Percentiles rank a stretch among this genome's conserved stretches.
Conservation (phyloP, 2,113 vertebrate genomes). For the Saguinus imperator region DNA sequence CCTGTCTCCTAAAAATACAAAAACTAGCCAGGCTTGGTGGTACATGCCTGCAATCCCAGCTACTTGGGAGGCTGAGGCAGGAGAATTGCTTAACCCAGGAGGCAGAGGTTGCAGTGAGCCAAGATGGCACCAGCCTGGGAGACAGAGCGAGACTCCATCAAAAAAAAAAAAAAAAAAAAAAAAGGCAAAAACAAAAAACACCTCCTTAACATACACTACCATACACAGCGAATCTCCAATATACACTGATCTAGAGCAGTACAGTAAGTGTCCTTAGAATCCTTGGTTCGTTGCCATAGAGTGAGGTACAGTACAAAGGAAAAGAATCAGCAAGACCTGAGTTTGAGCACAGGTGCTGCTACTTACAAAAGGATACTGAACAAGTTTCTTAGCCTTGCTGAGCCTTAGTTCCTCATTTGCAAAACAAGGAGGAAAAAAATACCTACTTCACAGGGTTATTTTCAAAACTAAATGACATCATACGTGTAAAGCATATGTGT, state of each 20-base stretch:
- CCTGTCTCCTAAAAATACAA: too few species aligned
- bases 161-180: too few species aligned
- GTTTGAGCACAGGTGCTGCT: neutral
- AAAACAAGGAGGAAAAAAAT: conserved; percentile 22
- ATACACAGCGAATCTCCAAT: neutral
- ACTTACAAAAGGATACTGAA: neutral
- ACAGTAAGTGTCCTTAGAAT: neutral
- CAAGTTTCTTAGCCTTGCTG: neutral
- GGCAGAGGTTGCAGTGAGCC: too few species aligned
- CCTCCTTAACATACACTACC: neutral
- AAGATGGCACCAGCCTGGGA: too few species aligned
- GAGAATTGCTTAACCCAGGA: too few species aligned
- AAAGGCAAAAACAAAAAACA: neutral
- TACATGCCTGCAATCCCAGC: too few species aligned
- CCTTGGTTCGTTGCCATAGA: neutral
- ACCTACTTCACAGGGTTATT: neutral
- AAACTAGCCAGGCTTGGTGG: too few species aligned
- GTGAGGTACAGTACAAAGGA: neutral
- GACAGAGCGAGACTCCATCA: too few species aligned
- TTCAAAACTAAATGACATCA: conserved; percentile 7
- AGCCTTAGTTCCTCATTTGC: neutral
- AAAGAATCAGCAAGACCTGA: neutral
- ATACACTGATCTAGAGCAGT: neutral
- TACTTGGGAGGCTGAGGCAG: too few species aligned
- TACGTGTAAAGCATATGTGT: neutral